Evolutionary conservation across 2,113 vertebrate species (phyloP), one percentile per base, ranked within the genome.

Genomic region (Platichthys stellatus): DNA sequence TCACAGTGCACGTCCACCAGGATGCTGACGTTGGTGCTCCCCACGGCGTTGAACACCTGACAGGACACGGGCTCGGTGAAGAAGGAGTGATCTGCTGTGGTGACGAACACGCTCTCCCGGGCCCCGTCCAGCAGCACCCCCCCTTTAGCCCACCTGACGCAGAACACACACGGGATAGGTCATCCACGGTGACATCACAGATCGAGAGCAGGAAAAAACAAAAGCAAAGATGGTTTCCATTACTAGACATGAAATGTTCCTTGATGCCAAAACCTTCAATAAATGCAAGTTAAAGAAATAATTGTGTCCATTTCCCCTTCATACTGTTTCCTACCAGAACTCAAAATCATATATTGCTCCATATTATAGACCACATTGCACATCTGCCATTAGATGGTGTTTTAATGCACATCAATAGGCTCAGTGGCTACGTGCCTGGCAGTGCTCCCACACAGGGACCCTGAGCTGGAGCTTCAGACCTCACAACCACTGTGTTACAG

Each of bases 51-150:
- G 94, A 97, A 96, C 60, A 99, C 98, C 81, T 97, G 96, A 61
- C 98, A 99, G 65, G 97, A 98, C 51, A 99, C 97, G 0, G 98
- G 97, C 91, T 99, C 98, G 0, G 98, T 99, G 93, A 98, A 99
- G 93, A 97, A 99, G 64, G 97, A 96, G 76, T 97, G 95, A 14
- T 99, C 97, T 0, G 97, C 97, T 0, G 96, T 96, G 0, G 98
- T 97, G 92, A 97, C 94, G 4, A 97, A 97, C 69, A 93, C 90
- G 58, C 94, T 96, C 58, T 96, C 96, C 3, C 89, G 93, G 68
- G 96, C 96, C 0, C 97, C 96, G 76, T 97, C 97, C 49, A 98
- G 96, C 63, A 97, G 74, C 65, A 96, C 93, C 1, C 97, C 97
- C 0, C 97, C 97, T 66, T 98, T 98, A 40, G 97, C 96, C 97